Conservation (phyloP, 2,888 invertebrate species). For the Epinotia demarniana region DNA sequence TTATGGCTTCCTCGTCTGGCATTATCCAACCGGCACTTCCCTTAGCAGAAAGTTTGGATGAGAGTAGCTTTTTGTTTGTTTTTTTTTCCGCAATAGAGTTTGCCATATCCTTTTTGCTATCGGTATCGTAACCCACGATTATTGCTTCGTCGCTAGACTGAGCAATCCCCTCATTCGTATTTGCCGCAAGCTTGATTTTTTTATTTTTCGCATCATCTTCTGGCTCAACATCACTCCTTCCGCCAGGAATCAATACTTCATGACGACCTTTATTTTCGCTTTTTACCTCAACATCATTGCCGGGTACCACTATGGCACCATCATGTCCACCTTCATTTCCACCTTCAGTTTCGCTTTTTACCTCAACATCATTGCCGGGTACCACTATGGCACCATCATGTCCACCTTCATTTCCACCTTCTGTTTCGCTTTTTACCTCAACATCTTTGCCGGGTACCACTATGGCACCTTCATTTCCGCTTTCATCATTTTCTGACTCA, state of each 20-base stretch:
- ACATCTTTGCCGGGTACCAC: conserved; percentile 1
- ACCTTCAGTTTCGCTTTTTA: too few relatives aligned
- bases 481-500: neutral
- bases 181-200: neutral
- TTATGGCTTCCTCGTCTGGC: neutral
- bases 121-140: neutral
- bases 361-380: neutral
- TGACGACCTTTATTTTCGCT: too few relatives aligned
- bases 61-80: too few relatives aligned
- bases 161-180: too few relatives aligned
- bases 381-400: neutral
- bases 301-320: neutral
- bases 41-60: too few relatives aligned
- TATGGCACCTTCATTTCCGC: neutral
- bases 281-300: neutral
- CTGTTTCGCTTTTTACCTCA: too few relatives aligned
- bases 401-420: too few relatives aligned
- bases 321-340: neutral
- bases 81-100: too few relatives aligned
- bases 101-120: neutral
- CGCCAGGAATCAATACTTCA: neutral
- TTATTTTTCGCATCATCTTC: neutral
- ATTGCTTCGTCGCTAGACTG: neutral
- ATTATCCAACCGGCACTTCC: neutral
- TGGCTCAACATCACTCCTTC: neutral